Percentiles rank a stretch among this genome's conserved stretches.
phyloP scores from a whole-genome alignment of 2,888 invertebrate genomes.

The Sussaba pulchella region DNA sequence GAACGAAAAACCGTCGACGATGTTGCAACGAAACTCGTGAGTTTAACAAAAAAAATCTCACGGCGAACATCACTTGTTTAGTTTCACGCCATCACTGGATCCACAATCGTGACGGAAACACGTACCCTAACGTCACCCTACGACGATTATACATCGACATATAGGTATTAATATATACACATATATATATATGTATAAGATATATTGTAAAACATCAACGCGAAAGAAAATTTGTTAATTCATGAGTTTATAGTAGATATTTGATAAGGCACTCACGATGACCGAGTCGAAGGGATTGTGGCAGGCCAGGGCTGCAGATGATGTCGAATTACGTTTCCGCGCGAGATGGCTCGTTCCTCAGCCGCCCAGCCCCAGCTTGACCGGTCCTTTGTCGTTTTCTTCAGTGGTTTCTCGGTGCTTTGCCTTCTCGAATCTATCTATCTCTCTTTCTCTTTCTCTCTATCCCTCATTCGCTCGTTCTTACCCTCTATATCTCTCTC shows the following conservation, averaged over 20 bases:
- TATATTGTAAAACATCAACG: not conserved
- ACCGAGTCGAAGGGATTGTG: slow-evolving; percentile 84
- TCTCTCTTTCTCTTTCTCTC: slow-evolving; percentile 62
- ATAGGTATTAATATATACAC: not conserved
- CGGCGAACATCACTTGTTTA: slow-evolving; percentile 6
- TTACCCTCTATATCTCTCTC: slow-evolving; percentile 17
- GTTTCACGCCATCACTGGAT: slow-evolving; percentile 11
- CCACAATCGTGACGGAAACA: slow-evolving; percentile 2
- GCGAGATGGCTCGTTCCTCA: slow-evolving; percentile 61
- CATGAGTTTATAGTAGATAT: slow-evolving; percentile 16
- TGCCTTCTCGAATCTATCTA: not conserved
- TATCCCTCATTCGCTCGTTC: too few relatives aligned
- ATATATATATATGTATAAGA: not conserved
- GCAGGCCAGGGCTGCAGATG: slow-evolving; percentile 82
- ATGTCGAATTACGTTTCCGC: slow-evolving; percentile 69
- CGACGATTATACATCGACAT: too few relatives aligned
- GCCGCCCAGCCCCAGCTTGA: slow-evolving; percentile 56
- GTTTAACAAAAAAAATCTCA: slow-evolving; percentile 11
- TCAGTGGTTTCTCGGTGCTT: slow-evolving; percentile 17
- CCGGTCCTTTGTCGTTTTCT: slow-evolving; percentile 36
- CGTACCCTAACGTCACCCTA: too few relatives aligned
- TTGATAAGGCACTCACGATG: slow-evolving; percentile 80
- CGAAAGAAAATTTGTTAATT: not conserved
- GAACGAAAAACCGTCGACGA: not conserved
- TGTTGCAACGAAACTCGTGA: slow-evolving; percentile 1